Evolutionary conservation across 2,797 vertebrate genomes (phyloP).

Genomic region (Mus minutoides): DNA sequence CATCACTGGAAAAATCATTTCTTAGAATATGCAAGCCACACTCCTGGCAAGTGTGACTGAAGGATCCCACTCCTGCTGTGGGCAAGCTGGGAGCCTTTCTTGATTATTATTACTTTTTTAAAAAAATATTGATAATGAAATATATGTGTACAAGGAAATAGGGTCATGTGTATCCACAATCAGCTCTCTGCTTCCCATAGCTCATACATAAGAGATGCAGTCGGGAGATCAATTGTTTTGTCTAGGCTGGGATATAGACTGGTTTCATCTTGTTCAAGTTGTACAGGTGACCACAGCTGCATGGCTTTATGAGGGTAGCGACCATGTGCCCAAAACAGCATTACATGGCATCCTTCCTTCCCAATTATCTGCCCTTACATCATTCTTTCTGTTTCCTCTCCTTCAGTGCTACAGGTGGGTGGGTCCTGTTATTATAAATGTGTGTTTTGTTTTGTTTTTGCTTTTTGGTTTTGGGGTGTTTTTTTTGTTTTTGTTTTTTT

Average conservation of each 20-base stretch:
- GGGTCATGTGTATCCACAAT: background rate
- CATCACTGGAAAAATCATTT: background rate
- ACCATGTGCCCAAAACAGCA: background rate
- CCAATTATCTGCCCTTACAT: background rate
- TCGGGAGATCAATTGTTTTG: background rate
- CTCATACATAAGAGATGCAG: background rate
- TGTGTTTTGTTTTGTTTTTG: background rate
- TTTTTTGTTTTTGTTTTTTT: background rate
- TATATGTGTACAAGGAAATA: too few relatives aligned
- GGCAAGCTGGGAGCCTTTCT: background rate
- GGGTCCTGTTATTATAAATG: background rate
- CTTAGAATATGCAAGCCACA: background rate
- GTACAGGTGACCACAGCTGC: background rate
- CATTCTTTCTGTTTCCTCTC: background rate
- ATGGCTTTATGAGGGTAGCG: background rate
- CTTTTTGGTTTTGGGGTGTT: background rate
- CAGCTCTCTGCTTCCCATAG: background rate
- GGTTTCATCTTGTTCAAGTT: too few relatives aligned
- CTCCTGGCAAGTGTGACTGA: background rate
- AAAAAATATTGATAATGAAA: background rate
- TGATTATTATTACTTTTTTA: background rate
- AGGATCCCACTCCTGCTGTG: background rate
- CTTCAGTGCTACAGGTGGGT: background rate
- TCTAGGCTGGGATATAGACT: background rate
- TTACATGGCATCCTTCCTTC: background rate